Conservation (phyloP, 2,113 vertebrate genomes). For the Bubo scandiacus region DNA sequence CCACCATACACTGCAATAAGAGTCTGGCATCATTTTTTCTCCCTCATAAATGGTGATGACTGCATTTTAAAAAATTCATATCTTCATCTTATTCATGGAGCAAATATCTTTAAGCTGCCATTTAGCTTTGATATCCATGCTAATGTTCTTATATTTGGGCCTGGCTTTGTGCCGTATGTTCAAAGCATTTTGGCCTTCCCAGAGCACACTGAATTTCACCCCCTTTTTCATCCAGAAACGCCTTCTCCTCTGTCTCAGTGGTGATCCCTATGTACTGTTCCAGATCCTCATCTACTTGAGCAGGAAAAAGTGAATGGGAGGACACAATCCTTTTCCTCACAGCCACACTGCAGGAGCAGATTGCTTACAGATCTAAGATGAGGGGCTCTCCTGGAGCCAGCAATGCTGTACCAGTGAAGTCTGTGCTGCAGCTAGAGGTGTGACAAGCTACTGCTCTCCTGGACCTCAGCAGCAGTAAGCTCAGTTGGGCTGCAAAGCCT, state of each 20-base stretch:
- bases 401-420: background rate
- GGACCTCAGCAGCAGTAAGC: background rate
- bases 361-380: background rate
- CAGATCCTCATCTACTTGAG: background rate
- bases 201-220: background rate
- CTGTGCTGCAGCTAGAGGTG: background rate
- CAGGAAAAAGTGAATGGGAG: background rate
- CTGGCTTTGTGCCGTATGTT: background rate
- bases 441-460: background rate
- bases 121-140: constrained; percentile 2
- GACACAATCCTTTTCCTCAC: background rate
- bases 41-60: background rate
- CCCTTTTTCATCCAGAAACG: background rate
- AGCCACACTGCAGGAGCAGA: background rate
- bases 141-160: background rate
- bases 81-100: background rate
- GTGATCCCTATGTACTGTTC: background rate
- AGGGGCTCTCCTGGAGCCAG: background rate
- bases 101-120: constrained; percentile 15
- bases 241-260: background rate
- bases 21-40: background rate
- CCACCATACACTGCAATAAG: background rate
- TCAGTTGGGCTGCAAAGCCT: background rate
- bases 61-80: background rate
- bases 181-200: background rate